These are phyloP conservation scores for Drosophila engyochracea DNA, from an alignment of 2,888 invertebrate genomes.

Conservation along the genomic window DNA sequence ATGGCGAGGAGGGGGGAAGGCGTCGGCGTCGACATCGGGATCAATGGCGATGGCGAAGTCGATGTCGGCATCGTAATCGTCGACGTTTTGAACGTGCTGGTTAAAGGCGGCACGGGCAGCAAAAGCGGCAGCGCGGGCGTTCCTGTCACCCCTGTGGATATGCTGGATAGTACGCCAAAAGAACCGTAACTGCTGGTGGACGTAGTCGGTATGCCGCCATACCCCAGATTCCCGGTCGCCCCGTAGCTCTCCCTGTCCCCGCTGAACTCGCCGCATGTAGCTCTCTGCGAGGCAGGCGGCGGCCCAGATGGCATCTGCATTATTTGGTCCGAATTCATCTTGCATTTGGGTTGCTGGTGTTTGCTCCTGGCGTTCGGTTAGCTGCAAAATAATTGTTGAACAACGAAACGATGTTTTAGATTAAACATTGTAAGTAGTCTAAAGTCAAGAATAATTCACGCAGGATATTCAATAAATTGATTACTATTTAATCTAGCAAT, in stretches of 20 bases:
- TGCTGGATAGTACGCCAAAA: slow-evolving; percentile 69
- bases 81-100: slow-evolving; percentile 55
- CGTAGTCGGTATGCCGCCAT: slow-evolving; percentile 50
- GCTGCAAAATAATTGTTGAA: slow-evolving; percentile 16
- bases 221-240: slow-evolving; percentile 36
- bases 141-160: slow-evolving; percentile 54
- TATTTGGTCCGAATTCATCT: slow-evolving; percentile 74
- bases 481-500: neutral
- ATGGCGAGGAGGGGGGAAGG: slow-evolving; percentile 3
- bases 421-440: neutral
- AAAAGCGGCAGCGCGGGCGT: slow-evolving; percentile 46
- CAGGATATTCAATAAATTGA: neutral
- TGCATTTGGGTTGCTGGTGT: slow-evolving; percentile 63
- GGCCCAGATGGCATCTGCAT: slow-evolving; percentile 66
- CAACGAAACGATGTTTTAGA: neutral
- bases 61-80: slow-evolving; percentile 40
- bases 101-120: slow-evolving; percentile 53
- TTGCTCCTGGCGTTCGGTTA: slow-evolving; percentile 46
- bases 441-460: neutral
- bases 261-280: slow-evolving; percentile 55
- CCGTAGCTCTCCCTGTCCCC: slow-evolving; percentile 52
- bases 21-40: slow-evolving; percentile 19
- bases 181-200: slow-evolving; percentile 67
- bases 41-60: slow-evolving; percentile 15
- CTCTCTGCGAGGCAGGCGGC: slow-evolving; percentile 64